Base-by-base conservation (phyloP, 1,140 invertebrate genomes). In the Drosophila orena region DNA sequence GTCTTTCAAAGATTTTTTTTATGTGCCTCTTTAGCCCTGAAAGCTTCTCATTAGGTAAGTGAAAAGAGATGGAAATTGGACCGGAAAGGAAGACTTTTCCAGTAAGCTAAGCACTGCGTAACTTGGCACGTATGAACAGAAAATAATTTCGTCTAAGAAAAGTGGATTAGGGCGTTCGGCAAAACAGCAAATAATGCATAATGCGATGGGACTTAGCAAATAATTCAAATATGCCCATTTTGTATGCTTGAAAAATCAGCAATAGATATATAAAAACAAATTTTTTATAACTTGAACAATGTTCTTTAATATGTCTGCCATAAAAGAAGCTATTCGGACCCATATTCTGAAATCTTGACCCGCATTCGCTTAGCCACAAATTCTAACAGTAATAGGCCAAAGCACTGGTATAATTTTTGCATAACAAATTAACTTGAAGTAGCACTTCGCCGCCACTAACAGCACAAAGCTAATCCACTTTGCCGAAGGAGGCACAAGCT, bases 11-110 rank as follows among this genome's bases (percentile, higher is more conserved):
- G 49, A 27, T 43, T 27, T 42, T 30, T 27, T 11, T 56, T 30
- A 17, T 34, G 15, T 27, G 27, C 43, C 35, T 40, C 34, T 35
- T 54, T 49, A 70, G 68, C 43, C 52, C 30, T 27, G 37, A 68
- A 68, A 68, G 64, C 64, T 47, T 56, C 65, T 71, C 68, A 71
- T 71, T 71, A 71, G 68, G 65, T 71, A 71, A 71, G 68, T 71
- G 68, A 57, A 71, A 70, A 30, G 27, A 53, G 24, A 49, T 70
- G 69, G 68, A 70, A 57, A 35, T 34, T 2, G 34, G 24, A 27
- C n/a, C 6, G 14, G 27, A 4, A 57, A 17, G 4, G 22, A 56
- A 47, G 37, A 44, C 37, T 54, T 46, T 37, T 34, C 5, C 44
- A 11, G 14, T 17, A 56, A 47, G 50, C 64, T 38, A 49, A 71